Percentiles rank a stretch among this genome's conserved stretches.
These are phyloP conservation scores for Lasioglossum pauxillum DNA, from an alignment of 2,888 invertebrate species.

Conservation along the genomic window DNA sequence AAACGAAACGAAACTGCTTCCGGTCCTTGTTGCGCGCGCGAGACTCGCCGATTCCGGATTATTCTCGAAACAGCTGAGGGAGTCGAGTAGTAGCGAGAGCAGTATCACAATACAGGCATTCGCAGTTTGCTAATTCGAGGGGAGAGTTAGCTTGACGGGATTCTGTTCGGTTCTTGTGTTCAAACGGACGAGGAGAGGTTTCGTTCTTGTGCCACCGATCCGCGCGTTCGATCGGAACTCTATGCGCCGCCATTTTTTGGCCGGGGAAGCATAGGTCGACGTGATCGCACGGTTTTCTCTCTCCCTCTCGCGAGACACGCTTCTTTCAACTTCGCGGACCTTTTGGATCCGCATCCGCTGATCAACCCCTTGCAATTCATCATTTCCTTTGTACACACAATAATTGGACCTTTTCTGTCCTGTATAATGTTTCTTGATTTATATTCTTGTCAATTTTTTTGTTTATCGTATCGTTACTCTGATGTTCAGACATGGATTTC, in stretches of 20 bases:
- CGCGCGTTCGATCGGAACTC: not conserved
- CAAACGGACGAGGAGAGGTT: not conserved
- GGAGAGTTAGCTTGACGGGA: not conserved
- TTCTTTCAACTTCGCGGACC: not conserved
- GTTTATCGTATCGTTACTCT: too few relatives aligned
- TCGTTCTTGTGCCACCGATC: not conserved
- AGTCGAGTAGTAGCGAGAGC: constrained; percentile 55
- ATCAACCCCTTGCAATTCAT: not conserved
- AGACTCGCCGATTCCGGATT: not conserved
- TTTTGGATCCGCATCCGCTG: not conserved
- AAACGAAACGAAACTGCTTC: not conserved
- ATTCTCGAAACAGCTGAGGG: not conserved
- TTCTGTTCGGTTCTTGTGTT: constrained; percentile 18
- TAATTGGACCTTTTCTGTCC: too few relatives aligned
- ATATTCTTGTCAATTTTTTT: too few relatives aligned
- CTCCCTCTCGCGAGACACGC: constrained; percentile 34
- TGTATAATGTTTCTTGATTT: too few relatives aligned
- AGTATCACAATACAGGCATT: constrained; percentile 31
- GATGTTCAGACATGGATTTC: too few relatives aligned
- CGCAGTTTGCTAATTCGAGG: constrained; percentile 1
- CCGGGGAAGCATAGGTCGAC: not conserved
- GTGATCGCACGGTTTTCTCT: constrained; percentile 27
- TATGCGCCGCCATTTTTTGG: not conserved
- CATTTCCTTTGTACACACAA: not conserved
- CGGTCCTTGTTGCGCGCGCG: constrained; percentile 27